Percentiles rank a stretch among this genome's conserved stretches.
Conservation (phyloP, 2,113 vertebrate genomes). For the Spea multiplicata region DNA sequence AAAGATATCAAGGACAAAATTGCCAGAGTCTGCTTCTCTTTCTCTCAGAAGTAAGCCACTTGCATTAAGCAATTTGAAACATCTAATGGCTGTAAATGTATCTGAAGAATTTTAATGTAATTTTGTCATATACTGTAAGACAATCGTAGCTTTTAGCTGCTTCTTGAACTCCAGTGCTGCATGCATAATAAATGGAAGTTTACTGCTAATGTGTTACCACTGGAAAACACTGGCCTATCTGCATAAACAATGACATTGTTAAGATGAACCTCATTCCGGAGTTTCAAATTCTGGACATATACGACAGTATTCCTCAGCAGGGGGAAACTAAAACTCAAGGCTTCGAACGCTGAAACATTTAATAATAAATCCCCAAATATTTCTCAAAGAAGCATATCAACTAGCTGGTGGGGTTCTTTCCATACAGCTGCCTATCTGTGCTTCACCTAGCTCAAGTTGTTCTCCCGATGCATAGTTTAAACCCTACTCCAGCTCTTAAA, state of each 20-base stretch:
- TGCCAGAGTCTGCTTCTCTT: conserved; percentile 53
- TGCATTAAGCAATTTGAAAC: conserved; percentile 57
- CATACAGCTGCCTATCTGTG: too few relatives aligned
- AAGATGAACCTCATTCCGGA: conserved; percentile 37
- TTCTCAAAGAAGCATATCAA: too few relatives aligned
- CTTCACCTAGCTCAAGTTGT: too few relatives aligned
- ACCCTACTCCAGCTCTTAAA: too few relatives aligned
- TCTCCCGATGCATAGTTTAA: too few relatives aligned
- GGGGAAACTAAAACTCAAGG: not conserved
- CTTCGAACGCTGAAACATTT: not conserved
- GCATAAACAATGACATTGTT: conserved; percentile 39
- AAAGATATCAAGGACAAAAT: conserved; percentile 61
- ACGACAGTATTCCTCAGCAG: not conserved
- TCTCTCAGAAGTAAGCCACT: conserved; percentile 62
- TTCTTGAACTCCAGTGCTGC: conserved; percentile 44
- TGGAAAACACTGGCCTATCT: conserved; percentile 24
- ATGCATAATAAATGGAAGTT: conserved; percentile 18
- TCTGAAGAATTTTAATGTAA: conserved; percentile 59
- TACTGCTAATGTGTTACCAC: not conserved
- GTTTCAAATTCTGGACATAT: conserved; percentile 39
- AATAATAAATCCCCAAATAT: too few relatives aligned
- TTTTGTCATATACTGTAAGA: conserved; percentile 42
- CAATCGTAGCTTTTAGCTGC: conserved; percentile 47
- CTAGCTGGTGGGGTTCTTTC: too few relatives aligned
- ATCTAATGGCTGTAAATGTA: conserved; percentile 57